Evolutionary conservation across 2,888 invertebrate species (phyloP).

Genomic region (Melipona beecheii): DNA sequence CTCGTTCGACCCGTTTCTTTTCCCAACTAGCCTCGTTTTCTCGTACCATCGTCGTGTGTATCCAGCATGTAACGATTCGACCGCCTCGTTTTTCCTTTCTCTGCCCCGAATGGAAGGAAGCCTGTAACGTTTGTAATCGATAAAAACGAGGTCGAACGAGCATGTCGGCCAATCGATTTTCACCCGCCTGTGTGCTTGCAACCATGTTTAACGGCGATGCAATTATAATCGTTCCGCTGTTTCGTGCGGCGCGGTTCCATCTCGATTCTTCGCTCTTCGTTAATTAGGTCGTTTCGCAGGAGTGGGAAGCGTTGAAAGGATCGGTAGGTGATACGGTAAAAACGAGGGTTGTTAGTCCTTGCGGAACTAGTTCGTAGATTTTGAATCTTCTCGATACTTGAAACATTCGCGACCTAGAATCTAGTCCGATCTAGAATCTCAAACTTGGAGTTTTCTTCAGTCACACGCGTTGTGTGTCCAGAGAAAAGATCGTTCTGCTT

Average conservation of each 20-base stretch:
- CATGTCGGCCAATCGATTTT: not conserved
- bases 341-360: no score
- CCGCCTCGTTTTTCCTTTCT: slow-evolving; percentile 12
- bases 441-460: not conserved
- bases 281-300: not conserved
- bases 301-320: no score
- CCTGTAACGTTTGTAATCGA: slow-evolving; percentile 7
- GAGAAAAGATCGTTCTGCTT: not conserved
- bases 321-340: no score
- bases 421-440: not conserved
- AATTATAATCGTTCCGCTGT: not conserved
- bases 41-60: not conserved
- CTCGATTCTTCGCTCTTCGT: not conserved
- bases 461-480: not conserved
- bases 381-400: no score
- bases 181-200: no score
- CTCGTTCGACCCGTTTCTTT: not conserved
- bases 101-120: not conserved
- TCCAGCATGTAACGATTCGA: slow-evolving; percentile 24
- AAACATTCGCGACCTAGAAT: no score
- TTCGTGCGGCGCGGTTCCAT: not conserved
- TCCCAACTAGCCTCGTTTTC: slow-evolving; percentile 26
- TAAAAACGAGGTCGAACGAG: slow-evolving; percentile 7
- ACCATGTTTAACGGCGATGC: not conserved
- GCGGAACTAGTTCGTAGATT: no score